Evolutionary conservation across 2,888 invertebrate genomes (phyloP), one percentile per base, ranked within the genome.

Genomic region (Lasioglossum marginatum): DNA sequence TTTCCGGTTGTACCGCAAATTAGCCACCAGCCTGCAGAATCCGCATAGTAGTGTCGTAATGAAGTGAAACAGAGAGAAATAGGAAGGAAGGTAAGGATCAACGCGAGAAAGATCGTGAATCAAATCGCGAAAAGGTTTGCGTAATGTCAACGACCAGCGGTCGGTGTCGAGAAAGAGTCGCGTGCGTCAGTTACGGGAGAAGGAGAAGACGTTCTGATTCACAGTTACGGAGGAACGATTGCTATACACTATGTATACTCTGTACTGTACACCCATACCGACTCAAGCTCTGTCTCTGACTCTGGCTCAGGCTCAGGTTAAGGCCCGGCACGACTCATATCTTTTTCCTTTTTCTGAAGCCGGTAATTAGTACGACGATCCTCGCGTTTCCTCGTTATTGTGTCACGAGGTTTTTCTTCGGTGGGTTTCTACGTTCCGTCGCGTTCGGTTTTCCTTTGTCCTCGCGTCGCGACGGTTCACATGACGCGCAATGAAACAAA

Each of bases 371-470:
- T 63, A 66, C 57, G 79, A 74, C 76, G 77, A 68, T 85, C 74
- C 82, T 80, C 68, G 66, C 71, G 70, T 90, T 89, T 89, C 88
- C 88, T 90, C 70, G 88, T 88, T 90, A 88, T 90, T 90, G 90
- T 90, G 52, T 60, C 81, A 40, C 14, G 23, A 66, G 34, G 63
- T 85, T 81, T 84, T 87, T 57, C 77, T 73, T 43, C n/a, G 52
- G 83, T 52, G 34, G 37, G 63, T 66, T 48, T 76, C 43, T 37
- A 45, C 43, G 78, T 31, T 71, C 76, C 27, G 68, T 52, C 78
- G 75, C 75, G 34, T 77, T 79, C 12, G 45, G 76, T 63, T 6
- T 52, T 48, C 43, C 70, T 80, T 86, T 89, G 85, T 89, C 40
- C 68, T 40, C 12, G 40, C 3, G 40, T 48, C 63, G 75, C 4